These are phyloP conservation scores for Yponomeuta cagnagella DNA, from an alignment of 2,888 invertebrate genomes.

Conservation along the genomic window DNA sequence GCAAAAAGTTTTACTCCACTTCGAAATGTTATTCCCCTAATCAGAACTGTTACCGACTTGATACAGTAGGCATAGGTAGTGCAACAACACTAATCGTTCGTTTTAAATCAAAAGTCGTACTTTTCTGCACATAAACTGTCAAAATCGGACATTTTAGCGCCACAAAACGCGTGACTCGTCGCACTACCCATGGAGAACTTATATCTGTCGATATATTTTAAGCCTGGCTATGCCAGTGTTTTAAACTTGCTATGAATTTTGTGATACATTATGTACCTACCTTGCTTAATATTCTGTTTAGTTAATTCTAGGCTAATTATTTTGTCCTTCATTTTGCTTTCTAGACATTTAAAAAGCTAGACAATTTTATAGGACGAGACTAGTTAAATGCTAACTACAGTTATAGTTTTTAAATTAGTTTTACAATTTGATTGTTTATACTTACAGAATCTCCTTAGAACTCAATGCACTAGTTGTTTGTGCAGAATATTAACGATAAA, in stretches of 20 bases:
- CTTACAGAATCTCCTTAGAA: constrained; percentile 35
- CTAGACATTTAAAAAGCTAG: not conserved
- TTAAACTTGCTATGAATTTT: not conserved
- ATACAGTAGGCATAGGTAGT: too few relatives aligned
- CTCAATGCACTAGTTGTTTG: constrained; percentile 39
- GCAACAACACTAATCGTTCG: too few relatives aligned
- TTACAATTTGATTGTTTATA: constrained; percentile 1
- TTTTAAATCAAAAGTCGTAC: too few relatives aligned
- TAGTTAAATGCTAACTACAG: not conserved
- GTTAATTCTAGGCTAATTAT: not conserved
- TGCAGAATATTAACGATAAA: constrained; percentile 31
- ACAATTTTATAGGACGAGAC: not conserved
- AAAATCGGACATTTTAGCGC: too few relatives aligned
- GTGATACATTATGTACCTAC: not conserved
- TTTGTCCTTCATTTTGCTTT: not conserved
- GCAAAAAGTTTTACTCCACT: too few relatives aligned
- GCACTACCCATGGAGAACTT: too few relatives aligned
- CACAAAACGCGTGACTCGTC: too few relatives aligned
- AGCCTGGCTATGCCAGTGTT: too few relatives aligned
- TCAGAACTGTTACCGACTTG: too few relatives aligned
- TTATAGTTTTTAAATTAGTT: not conserved
- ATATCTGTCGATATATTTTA: too few relatives aligned
- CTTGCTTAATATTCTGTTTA: not conserved
- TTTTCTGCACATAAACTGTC: too few relatives aligned
- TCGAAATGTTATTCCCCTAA: too few relatives aligned